These are phyloP conservation scores for Nestor notabilis DNA, from an alignment of 2,113 vertebrate species.

Conservation along the genomic window DNA sequence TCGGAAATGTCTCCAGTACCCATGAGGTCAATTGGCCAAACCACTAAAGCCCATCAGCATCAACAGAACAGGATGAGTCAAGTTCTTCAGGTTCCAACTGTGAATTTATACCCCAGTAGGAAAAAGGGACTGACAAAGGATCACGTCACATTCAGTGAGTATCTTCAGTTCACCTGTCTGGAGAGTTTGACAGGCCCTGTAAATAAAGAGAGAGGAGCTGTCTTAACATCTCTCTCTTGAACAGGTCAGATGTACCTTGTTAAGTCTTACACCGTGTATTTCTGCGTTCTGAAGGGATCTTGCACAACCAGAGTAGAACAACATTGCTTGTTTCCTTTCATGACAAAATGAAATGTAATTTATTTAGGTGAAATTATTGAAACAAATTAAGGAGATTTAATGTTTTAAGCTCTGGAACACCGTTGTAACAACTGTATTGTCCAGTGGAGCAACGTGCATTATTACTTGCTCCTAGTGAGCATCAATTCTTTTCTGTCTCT, in stretches of 20 bases:
- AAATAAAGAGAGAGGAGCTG: neutral
- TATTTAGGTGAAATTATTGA: neutral
- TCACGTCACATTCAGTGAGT: slow-evolving; percentile 82
- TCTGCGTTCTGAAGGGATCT: neutral
- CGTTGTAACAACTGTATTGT: neutral
- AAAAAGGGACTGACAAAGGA: slow-evolving; percentile 91
- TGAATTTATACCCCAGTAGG: slow-evolving; percentile 89
- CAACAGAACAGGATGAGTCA: slow-evolving; percentile 92
- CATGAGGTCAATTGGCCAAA: slow-evolving; percentile 82
- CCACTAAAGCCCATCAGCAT: slow-evolving; percentile 78
- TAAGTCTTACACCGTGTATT: neutral
- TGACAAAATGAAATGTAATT: neutral
- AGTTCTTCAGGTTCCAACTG: slow-evolving; percentile 90
- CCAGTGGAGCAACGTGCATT: neutral
- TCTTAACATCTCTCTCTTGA: neutral
- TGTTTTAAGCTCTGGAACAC: neutral
- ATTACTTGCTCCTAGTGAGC: neutral
- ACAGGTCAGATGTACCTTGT: neutral
- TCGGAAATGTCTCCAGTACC: slow-evolving; percentile 92
- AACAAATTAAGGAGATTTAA: neutral
- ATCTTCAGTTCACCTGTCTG: neutral
- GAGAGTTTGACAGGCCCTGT: neutral
- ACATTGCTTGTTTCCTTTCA: neutral
- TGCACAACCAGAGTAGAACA: neutral
- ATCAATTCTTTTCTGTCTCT: neutral